Evolutionary conservation across 2,888 invertebrate genomes (phyloP).

Genomic region (Scaptodrosophila latifasciaeformis): DNA sequence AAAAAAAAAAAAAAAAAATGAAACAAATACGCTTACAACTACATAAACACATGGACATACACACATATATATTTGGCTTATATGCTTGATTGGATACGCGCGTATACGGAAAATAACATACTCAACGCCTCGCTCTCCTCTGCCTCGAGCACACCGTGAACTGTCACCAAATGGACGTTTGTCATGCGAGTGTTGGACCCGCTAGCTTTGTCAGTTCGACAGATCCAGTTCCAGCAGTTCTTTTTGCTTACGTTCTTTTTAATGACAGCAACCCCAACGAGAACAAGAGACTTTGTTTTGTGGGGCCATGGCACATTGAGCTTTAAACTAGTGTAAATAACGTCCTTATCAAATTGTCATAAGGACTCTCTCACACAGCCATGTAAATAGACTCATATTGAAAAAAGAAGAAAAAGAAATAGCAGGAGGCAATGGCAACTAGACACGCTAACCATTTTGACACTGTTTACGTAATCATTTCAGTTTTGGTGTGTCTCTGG

Average conservation of each 20-base stretch:
- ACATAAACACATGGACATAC: constrained; percentile 26
- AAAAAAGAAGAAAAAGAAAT: no score
- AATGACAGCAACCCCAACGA: constrained; percentile 45
- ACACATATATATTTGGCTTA: constrained; percentile 30
- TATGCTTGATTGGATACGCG: constrained; percentile 69
- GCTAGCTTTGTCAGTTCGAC: constrained; percentile 16
- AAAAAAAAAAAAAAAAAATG: no score
- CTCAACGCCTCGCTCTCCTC: not conserved
- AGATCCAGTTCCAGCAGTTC: constrained; percentile 4
- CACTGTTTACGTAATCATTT: constrained; percentile 32
- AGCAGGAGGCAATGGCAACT: constrained; percentile 45
- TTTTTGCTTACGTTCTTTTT: constrained; percentile 57
- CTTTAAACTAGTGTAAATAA: constrained; percentile 72
- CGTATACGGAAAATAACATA: no score
- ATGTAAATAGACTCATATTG: constrained; percentile 24
- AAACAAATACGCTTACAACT: constrained; percentile 36
- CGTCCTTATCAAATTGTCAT: constrained; percentile 71
- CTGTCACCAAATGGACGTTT: constrained; percentile 44
- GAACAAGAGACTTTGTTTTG: not conserved
- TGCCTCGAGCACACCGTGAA: not conserved
- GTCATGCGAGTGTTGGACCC: constrained; percentile 53
- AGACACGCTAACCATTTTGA: constrained; percentile 41
- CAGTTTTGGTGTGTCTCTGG: constrained; percentile 12
- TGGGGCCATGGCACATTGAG: constrained; percentile 33
- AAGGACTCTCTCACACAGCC: constrained; percentile 52